Base-by-base conservation (phyloP, 2,888 invertebrate species). In the Nomada fabriciana region DNA sequence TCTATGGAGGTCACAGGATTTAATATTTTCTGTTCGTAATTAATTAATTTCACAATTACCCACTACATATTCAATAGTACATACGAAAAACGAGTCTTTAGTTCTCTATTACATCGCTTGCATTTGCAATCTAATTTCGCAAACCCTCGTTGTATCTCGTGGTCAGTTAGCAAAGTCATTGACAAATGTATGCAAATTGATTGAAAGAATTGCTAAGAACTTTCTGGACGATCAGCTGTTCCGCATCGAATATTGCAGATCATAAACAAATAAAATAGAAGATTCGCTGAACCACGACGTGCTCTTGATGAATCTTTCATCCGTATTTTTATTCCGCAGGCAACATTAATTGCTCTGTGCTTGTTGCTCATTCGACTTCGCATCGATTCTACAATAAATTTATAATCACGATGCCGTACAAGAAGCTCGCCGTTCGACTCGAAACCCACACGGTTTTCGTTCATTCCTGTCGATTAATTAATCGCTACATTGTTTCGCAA, bases 291-390 rank as follows among this genome's bases (percentile, higher is more conserved):
- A 61, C 60, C 60, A 36, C 25, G 59, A 18, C 25, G 23, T 52
- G 78, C 74, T 36, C 43, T 60, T 3, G 60, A 47, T 73, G 74
- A 78, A 79, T 82, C 42, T 61, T 55, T 71, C 55, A 25, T 2
- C 55, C 59, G 68, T 57, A 69, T 73, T 70, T 68, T 65, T 67
- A 64, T 74, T 75, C 57, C 55, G 20, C 25, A 15, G 59, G 47
- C 53, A 47, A 53, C 53, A 75, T 82, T 83, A 83, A 83, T 83
- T 83, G 67, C 57, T 73, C 43, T 67, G 75, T 67, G 60, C 76
- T 82, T 64, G 78, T 83, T 83, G 70, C 64, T 76, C 76, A 61
- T 76, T 69, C 82, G 61, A 59, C 63, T 79, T 68, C 55, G 74
- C 55, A 20, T 43, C 70, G 70, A 57, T 61, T 74, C 53, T 36